phyloP scores from a whole-genome alignment of 2,113 vertebrate genomes.

The Phaethon lepturus region DNA sequence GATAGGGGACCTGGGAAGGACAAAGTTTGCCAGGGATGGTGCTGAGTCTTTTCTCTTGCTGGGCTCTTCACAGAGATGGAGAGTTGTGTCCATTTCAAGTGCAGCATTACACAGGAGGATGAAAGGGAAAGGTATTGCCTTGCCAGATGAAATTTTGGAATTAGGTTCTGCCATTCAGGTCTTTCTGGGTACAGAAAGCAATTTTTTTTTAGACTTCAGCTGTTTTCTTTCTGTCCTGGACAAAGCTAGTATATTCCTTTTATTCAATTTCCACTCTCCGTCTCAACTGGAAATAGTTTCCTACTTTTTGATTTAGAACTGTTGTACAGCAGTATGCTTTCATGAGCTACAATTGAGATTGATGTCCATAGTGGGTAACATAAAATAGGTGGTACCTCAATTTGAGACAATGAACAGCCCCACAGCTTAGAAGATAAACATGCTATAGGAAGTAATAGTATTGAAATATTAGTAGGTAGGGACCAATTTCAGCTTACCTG shows the following conservation, averaged over 20 bases:
- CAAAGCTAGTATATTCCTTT: constrained; percentile 12
- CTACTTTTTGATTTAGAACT: constrained; percentile 23
- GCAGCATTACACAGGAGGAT: background rate
- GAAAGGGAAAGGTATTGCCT: background rate
- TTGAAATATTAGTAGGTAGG: constrained; percentile 27
- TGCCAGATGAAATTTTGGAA: background rate
- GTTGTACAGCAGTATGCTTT: background rate
- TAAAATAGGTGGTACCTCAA: constrained; percentile 2
- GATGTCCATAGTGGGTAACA: constrained; percentile 6
- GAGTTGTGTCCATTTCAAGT: background rate
- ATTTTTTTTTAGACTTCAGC: background rate
- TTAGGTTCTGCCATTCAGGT: background rate
- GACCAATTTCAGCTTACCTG: constrained; percentile 7
- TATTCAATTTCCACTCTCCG: background rate
- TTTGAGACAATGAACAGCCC: background rate
- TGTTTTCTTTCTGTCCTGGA: background rate
- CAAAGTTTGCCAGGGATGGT: background rate
- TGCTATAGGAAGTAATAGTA: background rate
- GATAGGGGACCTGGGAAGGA: background rate
- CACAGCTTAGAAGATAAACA: background rate
- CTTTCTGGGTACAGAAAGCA: background rate
- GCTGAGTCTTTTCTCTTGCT: background rate
- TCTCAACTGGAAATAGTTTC: constrained; percentile 40
- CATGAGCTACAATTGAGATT: background rate
- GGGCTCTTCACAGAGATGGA: background rate